These are phyloP conservation scores for Pantherophis vulpinus DNA, from an alignment of 2,797 vertebrate species.

Conservation along the genomic window DNA sequence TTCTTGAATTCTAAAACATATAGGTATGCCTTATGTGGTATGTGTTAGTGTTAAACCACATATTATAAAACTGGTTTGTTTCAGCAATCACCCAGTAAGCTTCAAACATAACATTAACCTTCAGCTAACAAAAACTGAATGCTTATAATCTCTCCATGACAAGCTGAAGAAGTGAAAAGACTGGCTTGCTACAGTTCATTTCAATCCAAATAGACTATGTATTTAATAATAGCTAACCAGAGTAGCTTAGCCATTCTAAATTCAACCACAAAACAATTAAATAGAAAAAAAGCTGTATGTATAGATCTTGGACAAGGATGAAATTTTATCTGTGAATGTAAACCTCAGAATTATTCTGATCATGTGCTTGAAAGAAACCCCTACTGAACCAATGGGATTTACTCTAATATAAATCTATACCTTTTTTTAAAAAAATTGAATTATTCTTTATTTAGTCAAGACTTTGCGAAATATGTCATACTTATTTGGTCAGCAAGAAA, in stretches of 20 bases:
- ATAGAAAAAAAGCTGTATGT: not conserved
- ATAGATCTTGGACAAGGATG: rapidly evolving
- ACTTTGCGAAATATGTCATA: not conserved
- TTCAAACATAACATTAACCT: not conserved
- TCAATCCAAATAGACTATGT: not conserved
- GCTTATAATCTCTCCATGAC: not conserved
- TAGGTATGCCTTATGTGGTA: not conserved
- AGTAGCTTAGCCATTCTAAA: conserved; percentile 10
- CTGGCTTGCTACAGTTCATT: not conserved
- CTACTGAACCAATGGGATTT: not conserved
- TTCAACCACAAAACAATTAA: not conserved
- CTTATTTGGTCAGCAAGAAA: not conserved
- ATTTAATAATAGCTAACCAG: conserved; percentile 25
- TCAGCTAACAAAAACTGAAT: not conserved
- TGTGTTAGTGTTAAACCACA: not conserved
- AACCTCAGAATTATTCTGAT: not conserved
- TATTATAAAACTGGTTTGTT: not conserved
- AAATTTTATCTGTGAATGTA: not conserved
- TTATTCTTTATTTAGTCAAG: not conserved
- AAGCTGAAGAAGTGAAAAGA: no score
- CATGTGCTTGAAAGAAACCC: not conserved
- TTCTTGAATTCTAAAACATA: not conserved
- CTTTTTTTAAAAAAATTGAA: not conserved
- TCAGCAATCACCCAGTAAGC: not conserved
- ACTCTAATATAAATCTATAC: not conserved